Evolutionary conservation across 2,888 invertebrate genomes (phyloP).

Genomic region (Aricia artaxerxes): DNA sequence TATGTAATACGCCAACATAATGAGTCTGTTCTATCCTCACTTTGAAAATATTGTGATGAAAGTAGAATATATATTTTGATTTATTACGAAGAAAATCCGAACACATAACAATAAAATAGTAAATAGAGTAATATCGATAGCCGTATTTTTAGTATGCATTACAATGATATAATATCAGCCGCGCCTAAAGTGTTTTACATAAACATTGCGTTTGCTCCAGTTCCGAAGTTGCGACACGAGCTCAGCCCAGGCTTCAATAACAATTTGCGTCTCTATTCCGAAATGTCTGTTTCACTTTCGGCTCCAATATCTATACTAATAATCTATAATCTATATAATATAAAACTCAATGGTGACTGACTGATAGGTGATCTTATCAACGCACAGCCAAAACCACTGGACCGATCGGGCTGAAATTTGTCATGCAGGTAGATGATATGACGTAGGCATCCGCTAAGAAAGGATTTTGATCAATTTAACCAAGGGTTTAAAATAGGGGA

Average conservation of each 20-base stretch:
- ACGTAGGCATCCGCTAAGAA: too few species aligned
- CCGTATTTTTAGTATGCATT: constrained; percentile 25
- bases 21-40: neutral
- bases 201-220: constrained; percentile 43
- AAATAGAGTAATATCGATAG: constrained; percentile 3
- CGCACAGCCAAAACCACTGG: too few species aligned
- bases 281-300: constrained; percentile 33
- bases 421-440: too few species aligned
- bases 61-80: neutral
- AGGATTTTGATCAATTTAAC: too few species aligned
- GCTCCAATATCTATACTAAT: neutral
- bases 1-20: too few species aligned
- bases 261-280: constrained; percentile 42
- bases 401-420: too few species aligned
- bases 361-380: too few species aligned
- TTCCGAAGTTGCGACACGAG: constrained; percentile 42
- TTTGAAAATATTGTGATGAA: neutral
- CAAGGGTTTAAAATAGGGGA: too few species aligned
- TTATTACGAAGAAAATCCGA: neutral
- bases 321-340: too few species aligned
- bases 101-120: neutral
- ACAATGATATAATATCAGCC: constrained; percentile 26
- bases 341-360: too few species aligned
- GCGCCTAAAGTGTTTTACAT: constrained; percentile 39
- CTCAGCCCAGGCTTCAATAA: constrained; percentile 34